Evolutionary conservation across 2,888 invertebrate genomes (phyloP).

Genomic region (Megaustenia siamemsis): DNA sequence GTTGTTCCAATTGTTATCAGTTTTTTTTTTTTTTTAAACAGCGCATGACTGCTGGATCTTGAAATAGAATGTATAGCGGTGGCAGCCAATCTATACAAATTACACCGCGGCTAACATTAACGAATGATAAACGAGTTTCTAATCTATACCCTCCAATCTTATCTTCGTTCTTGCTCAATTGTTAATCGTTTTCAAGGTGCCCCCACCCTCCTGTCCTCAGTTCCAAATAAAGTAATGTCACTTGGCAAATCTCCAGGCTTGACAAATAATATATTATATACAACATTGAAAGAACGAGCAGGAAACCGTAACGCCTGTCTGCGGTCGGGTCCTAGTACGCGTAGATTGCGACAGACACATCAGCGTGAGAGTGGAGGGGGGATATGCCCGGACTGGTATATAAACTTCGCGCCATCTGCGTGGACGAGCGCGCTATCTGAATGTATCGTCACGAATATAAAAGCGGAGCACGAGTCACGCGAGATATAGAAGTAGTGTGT

Average conservation of each 20-base stretch:
- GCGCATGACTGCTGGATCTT: not conserved
- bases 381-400: not conserved
- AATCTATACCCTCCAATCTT: not conserved
- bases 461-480: too few species aligned
- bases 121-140: not conserved
- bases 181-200: too few species aligned
- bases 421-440: not conserved
- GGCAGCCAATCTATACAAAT: not conserved
- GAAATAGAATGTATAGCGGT: too few species aligned
- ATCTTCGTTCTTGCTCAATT: too few species aligned
- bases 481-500: too few species aligned
- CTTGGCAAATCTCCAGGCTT: conserved; percentile 4
- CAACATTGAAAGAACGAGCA: not conserved
- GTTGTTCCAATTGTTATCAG: not conserved
- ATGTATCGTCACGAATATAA: not conserved
- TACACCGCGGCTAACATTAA: not conserved
- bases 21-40: too few species aligned
- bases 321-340: not conserved
- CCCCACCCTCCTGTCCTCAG: too few species aligned
- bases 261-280: not conserved
- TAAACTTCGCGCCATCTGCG: not conserved
- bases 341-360: conserved; percentile 16
- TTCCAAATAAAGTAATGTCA: not conserved
- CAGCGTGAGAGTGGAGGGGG: not conserved
- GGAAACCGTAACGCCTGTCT: not conserved